Percentiles rank a stretch among this genome's conserved stretches.
Evolutionary conservation across 2,797 vertebrate species (phyloP).

Genomic region (Scleropages formosus): DNA sequence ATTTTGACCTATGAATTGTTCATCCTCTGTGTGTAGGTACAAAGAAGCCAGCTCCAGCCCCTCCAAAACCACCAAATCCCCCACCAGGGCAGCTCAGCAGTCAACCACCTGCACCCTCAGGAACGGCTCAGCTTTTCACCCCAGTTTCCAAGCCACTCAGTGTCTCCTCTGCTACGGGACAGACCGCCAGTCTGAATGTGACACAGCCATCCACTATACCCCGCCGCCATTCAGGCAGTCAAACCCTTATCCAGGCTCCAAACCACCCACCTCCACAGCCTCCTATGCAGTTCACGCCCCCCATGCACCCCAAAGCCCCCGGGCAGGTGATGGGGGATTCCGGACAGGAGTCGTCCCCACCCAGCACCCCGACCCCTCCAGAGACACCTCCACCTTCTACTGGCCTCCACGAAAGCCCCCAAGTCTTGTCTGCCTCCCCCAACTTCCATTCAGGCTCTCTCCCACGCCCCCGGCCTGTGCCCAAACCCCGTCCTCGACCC

Average conservation of each 20-base stretch:
- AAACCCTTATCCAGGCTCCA: slow-evolving; percentile 80
- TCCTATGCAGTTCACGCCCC: slow-evolving; percentile 57
- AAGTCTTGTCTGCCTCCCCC: slow-evolving; percentile 36
- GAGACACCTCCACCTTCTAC: slow-evolving; percentile 63
- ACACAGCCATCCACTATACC: slow-evolving; percentile 62
- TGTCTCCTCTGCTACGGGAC: slow-evolving; percentile 62
- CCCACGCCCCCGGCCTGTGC: slow-evolving; percentile 81
- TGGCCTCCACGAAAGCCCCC: slow-evolving; percentile 48
- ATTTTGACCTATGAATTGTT: neutral
- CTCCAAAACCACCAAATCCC: slow-evolving; percentile 74
- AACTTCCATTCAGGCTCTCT: slow-evolving; percentile 68
- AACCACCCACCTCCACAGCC: slow-evolving; percentile 84
- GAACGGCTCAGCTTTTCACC: slow-evolving; percentile 60
- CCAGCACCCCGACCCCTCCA: slow-evolving; percentile 82
- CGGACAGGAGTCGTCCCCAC: slow-evolving; percentile 70
- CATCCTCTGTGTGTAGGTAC: slow-evolving; percentile 67
- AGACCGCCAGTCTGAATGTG: slow-evolving; percentile 46
- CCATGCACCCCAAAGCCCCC: slow-evolving; percentile 53
- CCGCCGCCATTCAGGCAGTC: slow-evolving; percentile 75
- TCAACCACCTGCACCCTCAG: slow-evolving; percentile 48
- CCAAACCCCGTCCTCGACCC: slow-evolving; percentile 82
- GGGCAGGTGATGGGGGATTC: slow-evolving; percentile 46
- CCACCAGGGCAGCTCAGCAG: slow-evolving; percentile 58
- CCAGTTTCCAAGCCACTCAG: slow-evolving; percentile 66
- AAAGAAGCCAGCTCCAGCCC: slow-evolving; percentile 89